Evolutionary conservation across 2,113 vertebrate genomes (phyloP).

Genomic region (Aramus guarauna): DNA sequence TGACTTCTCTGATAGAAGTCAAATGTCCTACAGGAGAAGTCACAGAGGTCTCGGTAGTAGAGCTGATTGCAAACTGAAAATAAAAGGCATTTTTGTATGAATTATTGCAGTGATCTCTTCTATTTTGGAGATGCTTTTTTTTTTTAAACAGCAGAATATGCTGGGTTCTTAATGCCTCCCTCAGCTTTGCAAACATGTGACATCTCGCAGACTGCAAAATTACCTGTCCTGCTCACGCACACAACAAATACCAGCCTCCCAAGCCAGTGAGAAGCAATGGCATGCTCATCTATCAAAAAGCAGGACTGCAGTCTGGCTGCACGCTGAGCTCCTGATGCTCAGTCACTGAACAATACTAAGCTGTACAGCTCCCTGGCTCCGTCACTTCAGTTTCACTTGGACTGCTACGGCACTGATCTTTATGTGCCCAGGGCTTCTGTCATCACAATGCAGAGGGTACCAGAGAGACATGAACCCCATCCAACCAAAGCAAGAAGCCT

Average conservation of each 20-base stretch:
- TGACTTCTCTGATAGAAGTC: background rate
- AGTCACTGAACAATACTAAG: background rate
- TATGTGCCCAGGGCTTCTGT: background rate
- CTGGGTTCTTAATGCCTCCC: background rate
- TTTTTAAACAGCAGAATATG: background rate
- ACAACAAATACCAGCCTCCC: fast-evolving
- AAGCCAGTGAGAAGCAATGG: background rate
- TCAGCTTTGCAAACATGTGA: background rate
- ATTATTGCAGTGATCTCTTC: background rate
- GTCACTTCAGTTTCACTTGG: background rate
- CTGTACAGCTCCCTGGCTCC: background rate
- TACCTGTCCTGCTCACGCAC: background rate
- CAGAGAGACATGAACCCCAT: background rate
- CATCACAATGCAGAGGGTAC: background rate
- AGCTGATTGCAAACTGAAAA: background rate
- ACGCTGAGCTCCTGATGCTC: background rate
- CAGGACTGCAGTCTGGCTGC: background rate
- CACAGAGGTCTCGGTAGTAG: background rate
- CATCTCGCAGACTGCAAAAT: background rate
- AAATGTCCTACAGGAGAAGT: background rate
- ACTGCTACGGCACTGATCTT: background rate
- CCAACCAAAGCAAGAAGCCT: background rate
- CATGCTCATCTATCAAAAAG: fast-evolving
- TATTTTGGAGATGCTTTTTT: background rate
- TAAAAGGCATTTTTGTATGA: background rate